Evolutionary conservation across 2,888 invertebrate genomes (phyloP), one percentile per base, ranked within the genome.

Genomic region (Cabera pusaria): DNA sequence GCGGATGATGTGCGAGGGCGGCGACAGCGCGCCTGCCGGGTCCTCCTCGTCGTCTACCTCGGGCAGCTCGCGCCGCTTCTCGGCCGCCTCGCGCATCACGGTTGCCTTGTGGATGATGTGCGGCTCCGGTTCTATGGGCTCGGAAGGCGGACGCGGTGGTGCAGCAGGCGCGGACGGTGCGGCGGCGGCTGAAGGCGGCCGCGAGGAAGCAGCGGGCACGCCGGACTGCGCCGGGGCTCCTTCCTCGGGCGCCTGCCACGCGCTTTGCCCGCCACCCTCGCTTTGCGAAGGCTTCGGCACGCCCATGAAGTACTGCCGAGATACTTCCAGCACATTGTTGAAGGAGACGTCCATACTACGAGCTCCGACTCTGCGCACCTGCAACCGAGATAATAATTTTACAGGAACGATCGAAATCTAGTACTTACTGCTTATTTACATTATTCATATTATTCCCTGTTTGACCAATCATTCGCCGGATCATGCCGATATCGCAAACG

Each of bases 241-340:
- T 59, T 83, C 83, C 62, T 84, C 83, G 19, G 72, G 71, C 9
- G 74, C 57, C 7, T 77, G 71, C 85, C 85, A 86, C 52, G 72
- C 66, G 8, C 73, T 58, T 54, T 82, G 84, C 19, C 77, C 79
- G 64, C 73, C 59, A 57, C 77, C 64, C 57, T 81, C 72, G 32
- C 75, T 69, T 59, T 79, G 81, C 51, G 78, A 82, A 66, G 87
- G 87, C 67, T 90, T 91, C 52, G 95, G 94, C 75, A 95, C 88
- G 74, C 94, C 94, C 91, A 94, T 93, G 83, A 94, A 95, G 88
- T 93, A 95, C 90, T 94, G 94, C 77, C 95, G 93, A 77, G 93
- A 93, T 85, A 94, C 94, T 92, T 94, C 94, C 92, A 95, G 90
- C 87, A 94, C 93, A 92, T 94, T 94, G 86, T 93, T 93, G 89